Evolutionary conservation across 2,113 vertebrate genomes (phyloP), one percentile per base, ranked within the genome.

Genomic region (Peromyscus polionotus): DNA sequence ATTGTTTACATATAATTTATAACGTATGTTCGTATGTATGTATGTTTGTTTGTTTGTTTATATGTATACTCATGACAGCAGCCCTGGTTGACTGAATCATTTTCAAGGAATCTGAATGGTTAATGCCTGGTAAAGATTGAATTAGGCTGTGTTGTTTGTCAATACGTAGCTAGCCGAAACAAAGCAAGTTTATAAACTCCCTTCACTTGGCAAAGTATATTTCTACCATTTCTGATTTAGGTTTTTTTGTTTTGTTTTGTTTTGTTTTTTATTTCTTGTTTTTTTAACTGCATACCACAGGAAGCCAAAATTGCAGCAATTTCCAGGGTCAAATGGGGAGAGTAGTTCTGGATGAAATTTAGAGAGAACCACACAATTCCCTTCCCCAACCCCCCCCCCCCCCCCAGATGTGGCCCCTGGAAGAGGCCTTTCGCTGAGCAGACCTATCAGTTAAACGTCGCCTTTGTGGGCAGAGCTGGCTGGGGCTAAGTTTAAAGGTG

Each of bases 281-380:
- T 93, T 93, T 96, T 96, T 96, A 14, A 94, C 91, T 98, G 93
- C 96, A 94, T 97, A 95, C 97, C 98, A 97, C 97, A 98, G 98
- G 97, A 97, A 98, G 93, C 96, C 97, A 98, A 96, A 98, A 98
- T 98, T 98, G 94, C 96, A 97, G 97, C 97, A 98, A 98, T 98
- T 97, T 97, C 91, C 94, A 98, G 95, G 98, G 97, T 98, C 97
- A 98, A 93, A 95, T 97, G 97, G 96, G 98, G 97, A 98, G 95
- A 98, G 93, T 96, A 93, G 94, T 94, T 89, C 89, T 97, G 96
- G 95, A 97, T 97, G 95, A 98, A 97, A 97, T 97, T 97, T 95
- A 97, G 91, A 97, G 95, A 95, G 97, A 97, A 97, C 97, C 97
- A 97, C 97, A 98, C 10, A 96, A 91, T 97, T 98, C 93, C 96